Evolutionary conservation across 2,797 vertebrate genomes (phyloP), one percentile per base, ranked within the genome.

Genomic region (Pangasius macronema): DNA sequence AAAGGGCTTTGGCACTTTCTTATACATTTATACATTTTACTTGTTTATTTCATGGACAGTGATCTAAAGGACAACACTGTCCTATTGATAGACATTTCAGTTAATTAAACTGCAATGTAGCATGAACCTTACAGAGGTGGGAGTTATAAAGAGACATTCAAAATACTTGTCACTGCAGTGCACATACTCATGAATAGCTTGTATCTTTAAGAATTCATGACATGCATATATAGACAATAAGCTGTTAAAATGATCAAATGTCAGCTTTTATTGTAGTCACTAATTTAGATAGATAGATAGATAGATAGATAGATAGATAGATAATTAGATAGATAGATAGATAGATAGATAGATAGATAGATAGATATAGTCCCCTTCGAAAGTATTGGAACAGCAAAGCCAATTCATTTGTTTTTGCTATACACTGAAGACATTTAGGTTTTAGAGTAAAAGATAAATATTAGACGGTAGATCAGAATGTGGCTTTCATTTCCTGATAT

Each of bases 51-150:
- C 22, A 80, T 87, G 55, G 55, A 82, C 8, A 22, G 20, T 89
- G 65, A 42, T 82, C 27, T 73, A 73, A 59, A 36, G 46, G 82
- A 67, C 46, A 75, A 59, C 11, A 20, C 16, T n/a, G 24, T 46
- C 36, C 8, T 30, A 84, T 30, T 73, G 83, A 84, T 91, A 85
- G 59, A 18, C 84, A 85, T 92, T 90, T 86, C 36, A n/a, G 61
- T 87, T 80, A 91, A 91, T 90, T 93, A 79, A 92, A 92, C 90
- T 80, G 86, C 88, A 79, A 80, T 89, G 27, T 53, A 87, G 88
- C 89, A 87, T 88, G 80, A 89, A 85, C 81, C 89, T 88, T 85
- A 84, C 89, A 86, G 83, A 93, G 30, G 57, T 63, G 57, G 77
- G 36, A 75, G 81, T 80, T 65, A 82, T 87, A 88, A 86, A 93